A percentile compares a stretch with the other conserved stretches of the same genome.
These are phyloP conservation scores for Hippasteria phrygiana DNA, from an alignment of 53 echinoderm and acorn worm genomes.

Conservation along the genomic window DNA sequence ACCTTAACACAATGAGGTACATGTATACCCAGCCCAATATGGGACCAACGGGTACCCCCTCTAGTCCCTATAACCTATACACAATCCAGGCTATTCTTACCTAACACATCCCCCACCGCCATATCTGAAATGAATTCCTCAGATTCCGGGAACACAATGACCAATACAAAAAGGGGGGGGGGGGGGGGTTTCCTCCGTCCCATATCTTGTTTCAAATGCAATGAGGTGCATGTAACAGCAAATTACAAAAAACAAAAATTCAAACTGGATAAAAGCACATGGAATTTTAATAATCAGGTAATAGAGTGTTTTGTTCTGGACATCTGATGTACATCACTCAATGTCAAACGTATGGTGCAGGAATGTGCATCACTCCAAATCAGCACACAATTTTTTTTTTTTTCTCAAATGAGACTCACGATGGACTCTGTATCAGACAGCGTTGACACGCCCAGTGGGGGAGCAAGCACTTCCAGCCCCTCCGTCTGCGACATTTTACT, in stretches of 20 bases:
- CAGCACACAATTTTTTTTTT: slow-evolving; percentile 24
- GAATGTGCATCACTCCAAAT: slow-evolving; percentile 5
- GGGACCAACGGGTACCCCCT: no score
- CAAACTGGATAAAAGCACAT: no score
- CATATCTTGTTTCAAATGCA: background rate
- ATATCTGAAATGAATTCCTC: no score
- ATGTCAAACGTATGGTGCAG: background rate
- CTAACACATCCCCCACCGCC: no score
- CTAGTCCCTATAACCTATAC: no score
- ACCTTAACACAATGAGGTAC: no score
- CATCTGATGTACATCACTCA: background rate
- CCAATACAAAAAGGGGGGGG: no score
- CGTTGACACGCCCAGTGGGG: background rate
- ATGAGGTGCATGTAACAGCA: background rate
- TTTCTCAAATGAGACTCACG: slow-evolving; percentile 22
- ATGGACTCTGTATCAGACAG: slow-evolving; percentile 17
- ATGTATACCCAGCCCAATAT: no score
- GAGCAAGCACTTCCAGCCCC: slow-evolving; percentile 25
- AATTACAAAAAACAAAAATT: background rate
- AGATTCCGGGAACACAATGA: background rate
- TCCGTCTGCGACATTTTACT: slow-evolving; percentile 62
- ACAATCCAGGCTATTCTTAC: no score
- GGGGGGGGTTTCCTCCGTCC: no score
- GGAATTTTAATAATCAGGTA: no score
- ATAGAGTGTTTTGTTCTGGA: no score